These are phyloP conservation scores for Danaus chrysippus DNA, from an alignment of 2,888 invertebrate species.

Conservation along the genomic window DNA sequence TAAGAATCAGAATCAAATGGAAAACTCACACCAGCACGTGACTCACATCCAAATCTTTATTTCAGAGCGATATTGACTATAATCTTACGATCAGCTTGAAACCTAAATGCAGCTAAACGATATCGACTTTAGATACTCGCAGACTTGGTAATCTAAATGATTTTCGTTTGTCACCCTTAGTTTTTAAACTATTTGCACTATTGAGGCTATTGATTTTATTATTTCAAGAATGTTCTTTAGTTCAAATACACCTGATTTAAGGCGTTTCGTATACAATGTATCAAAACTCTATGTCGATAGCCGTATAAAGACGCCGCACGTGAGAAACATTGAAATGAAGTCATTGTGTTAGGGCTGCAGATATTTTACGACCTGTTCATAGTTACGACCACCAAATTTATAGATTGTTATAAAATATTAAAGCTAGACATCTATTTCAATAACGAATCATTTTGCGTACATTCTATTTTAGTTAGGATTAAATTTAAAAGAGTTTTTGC, in stretches of 20 bases:
- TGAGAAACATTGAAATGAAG: background rate
- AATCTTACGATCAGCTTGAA: slow-evolving; percentile 2
- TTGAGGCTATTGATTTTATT: no score
- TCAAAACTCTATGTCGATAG: background rate
- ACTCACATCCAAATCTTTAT: slow-evolving; percentile 26
- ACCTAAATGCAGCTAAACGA: slow-evolving; percentile 3
- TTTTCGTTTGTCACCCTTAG: no score
- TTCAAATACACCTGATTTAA: no score
- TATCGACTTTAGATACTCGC: background rate
- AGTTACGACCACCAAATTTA: no score
- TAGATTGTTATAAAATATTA: background rate
- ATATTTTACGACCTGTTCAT: background rate
- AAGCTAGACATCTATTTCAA: background rate
- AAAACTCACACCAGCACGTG: slow-evolving; percentile 20
- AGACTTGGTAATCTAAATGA: no score
- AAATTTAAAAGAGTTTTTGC: no score
- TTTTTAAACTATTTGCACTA: no score
- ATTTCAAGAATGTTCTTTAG: no score
- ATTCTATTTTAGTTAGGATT: no score
- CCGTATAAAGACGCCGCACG: background rate
- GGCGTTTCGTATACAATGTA: background rate
- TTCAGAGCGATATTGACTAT: slow-evolving; percentile 17
- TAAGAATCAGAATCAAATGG: background rate
- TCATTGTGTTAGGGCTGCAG: background rate
- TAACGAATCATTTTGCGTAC: no score